Percentiles rank a stretch among this genome's conserved stretches.
These are phyloP conservation scores for Penaeus japonicus DNA, from an alignment of 1,140 invertebrate species.

Conservation along the genomic window DNA sequence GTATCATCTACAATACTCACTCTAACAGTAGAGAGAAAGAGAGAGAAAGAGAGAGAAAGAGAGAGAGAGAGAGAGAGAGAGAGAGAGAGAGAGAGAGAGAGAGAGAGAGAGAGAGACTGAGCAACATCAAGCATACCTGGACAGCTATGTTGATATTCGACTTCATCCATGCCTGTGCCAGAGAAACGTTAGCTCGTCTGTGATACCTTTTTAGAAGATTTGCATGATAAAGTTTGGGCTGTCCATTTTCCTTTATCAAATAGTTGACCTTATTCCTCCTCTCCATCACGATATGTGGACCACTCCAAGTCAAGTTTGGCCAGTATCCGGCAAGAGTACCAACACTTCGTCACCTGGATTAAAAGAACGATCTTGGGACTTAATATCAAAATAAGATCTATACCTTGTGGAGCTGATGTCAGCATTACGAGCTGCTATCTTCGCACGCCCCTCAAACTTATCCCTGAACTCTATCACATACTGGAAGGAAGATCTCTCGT, in stretches of 20 bases:
- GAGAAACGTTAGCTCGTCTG: neutral
- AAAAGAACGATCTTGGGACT: neutral
- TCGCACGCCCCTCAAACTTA: neutral
- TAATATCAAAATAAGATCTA: conserved; percentile 7
- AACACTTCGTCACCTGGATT: neutral
- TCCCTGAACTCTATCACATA: conserved; percentile 9
- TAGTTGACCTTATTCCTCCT: neutral
- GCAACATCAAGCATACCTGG: too few species aligned
- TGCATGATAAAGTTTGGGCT: neutral
- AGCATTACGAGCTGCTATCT: neutral
- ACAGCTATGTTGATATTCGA: too few species aligned
- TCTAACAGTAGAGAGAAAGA: too few species aligned
- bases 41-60: too few species aligned
- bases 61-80: too few species aligned
- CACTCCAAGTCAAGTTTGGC: conserved; percentile 19
- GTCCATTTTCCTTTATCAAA: neutral
- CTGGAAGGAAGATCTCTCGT: neutral
- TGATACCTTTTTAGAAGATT: conserved; percentile 8
- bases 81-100: too few species aligned
- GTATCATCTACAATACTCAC: too few species aligned
- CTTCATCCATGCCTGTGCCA: neutral
- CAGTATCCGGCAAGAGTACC: neutral
- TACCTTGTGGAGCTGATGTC: conserved; percentile 3
- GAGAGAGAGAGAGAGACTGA: too few species aligned
- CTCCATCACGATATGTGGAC: neutral